Evolutionary conservation across 2,113 vertebrate genomes (phyloP).

Genomic region (Myrmecophaga tridactyla): DNA sequence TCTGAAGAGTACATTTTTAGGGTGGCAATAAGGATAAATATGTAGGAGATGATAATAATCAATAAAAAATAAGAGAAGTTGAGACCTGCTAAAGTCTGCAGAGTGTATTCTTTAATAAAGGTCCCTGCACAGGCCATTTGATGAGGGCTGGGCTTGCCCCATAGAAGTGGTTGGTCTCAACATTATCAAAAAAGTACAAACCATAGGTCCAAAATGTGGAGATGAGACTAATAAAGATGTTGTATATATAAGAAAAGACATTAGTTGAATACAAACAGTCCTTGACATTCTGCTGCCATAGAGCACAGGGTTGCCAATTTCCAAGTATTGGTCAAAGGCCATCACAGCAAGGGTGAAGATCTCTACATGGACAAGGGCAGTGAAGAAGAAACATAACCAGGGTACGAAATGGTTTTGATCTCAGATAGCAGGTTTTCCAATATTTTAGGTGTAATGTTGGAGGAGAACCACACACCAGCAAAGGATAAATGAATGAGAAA

Average conservation of each 20-base stretch:
- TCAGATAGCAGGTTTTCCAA: not conserved
- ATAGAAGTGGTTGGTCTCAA: slow-evolving; percentile 52
- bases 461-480: slow-evolving; percentile 40
- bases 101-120: not conserved
- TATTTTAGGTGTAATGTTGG: slow-evolving; percentile 48
- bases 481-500: slow-evolving; percentile 67
- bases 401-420: slow-evolving; percentile 52
- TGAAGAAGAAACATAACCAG: slow-evolving; percentile 54
- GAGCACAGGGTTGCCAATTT: slow-evolving; percentile 45
- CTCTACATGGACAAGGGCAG: not conserved
- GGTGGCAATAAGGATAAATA: not conserved
- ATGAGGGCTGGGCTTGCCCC: slow-evolving; percentile 37
- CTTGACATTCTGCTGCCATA: not conserved
- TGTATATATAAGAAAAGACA: slow-evolving; percentile 45
- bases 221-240: slow-evolving; percentile 39
- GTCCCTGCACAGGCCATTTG: slow-evolving; percentile 5
- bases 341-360: slow-evolving; percentile 49
- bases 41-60: slow-evolving; percentile 32
- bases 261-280: not conserved
- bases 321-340: slow-evolving; percentile 59
- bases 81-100: not conserved
- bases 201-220: not conserved
- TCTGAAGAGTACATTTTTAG: not conserved
- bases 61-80: rapidly evolving
- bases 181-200: slow-evolving; percentile 41